Evolutionary conservation across 2,888 invertebrate genomes (phyloP), one percentile per base, ranked within the genome.

Genomic region (Tolmerus cingulatus): DNA sequence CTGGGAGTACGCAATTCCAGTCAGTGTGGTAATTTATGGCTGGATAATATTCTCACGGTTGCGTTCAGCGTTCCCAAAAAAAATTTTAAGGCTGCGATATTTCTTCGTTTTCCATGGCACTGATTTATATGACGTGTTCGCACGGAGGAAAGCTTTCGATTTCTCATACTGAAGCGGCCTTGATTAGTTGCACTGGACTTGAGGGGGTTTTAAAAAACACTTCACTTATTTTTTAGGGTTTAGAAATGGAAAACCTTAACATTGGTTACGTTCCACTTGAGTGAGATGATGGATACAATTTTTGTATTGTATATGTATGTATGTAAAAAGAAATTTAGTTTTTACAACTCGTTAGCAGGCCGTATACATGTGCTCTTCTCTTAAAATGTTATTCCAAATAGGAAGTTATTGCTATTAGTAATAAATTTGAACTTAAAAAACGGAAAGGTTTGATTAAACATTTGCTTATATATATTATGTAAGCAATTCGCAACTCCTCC

Each of bases 21-120:
- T 46, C 37, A 46, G 46, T 30, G 14, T 27, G 12, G 30, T 51
- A 79, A 79, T 79, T 79, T 79, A 79, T 79, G 30, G 79, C 51
- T 27, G 51, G 51, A 79, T 79, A 79, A 79, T 79, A 30, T 46
- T 79, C 79, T 79, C 51, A 78, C 79, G 16, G 79, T 79, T 79
- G 34, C 27, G 79, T 79, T 79, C 30, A n/a, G n/a, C 55, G 27
- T 79, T 79, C 27, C 46, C 30, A 16, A 46, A 79, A 66, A 19
- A 66, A 19, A 30, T 79, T 79, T 79, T 55, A 79, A 27, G 46
- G 79, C 51, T 19, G 51, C 46, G 46, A 79, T 79, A 79, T 79
- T 79, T 79, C 51, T 40, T 79, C 51, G 79, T 79, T 79, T 79
- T 79, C 46, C 51, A 51, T 79, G 79, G 51, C 79, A 46, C 19